Base-by-base conservation (phyloP, 2,888 invertebrate genomes). In the Epinotia bilunana region DNA sequence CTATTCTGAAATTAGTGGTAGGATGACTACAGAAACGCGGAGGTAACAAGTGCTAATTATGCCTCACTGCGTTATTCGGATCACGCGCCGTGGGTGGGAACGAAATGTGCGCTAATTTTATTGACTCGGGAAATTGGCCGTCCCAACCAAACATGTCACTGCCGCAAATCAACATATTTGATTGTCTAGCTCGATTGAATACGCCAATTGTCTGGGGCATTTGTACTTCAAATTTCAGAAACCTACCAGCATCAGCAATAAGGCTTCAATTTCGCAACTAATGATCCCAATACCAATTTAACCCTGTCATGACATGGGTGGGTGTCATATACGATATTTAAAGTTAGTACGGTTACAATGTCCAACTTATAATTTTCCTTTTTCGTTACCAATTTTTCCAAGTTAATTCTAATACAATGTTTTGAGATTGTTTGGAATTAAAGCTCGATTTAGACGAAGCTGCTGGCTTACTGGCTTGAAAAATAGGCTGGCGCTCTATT, bases 181-280 rank as follows among this genome's bases (percentile, higher is more conserved):
- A 68, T 58, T 69, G 69, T 69, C 69, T 68, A 20, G 7, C 57
- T 53, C 18, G n/a, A 58, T 68, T 57, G 68, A 43, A 67, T 28
- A 33, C 4, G 64, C 53, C 49, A 57, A 53, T 53, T 53, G 65
- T 16, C 28, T 3, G n/a, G 28, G 9, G 49, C 23, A 0, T 13
- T 16, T 23, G 16, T 53, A 53, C 7, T 28, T 23, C 2, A 20
- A 20, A 46, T 12, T 23, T 49, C 49, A 49, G 16, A 49, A 4
- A 49, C 49, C 49, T 49, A 16, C 39, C 39, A 39, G 39, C 9
- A 39, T 28, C 23, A 28, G 23, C 20, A 20, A 33, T 33, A 33
- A 33, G 6, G 33, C 33, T 1, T 33, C 33, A 33, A 33, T 13
- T 46, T 46, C 3, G 46, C 13, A 46, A 46, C 46, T 16, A 46